phyloP scores from a whole-genome alignment of 2,888 invertebrate species.

The Eulithis prunata region DNA sequence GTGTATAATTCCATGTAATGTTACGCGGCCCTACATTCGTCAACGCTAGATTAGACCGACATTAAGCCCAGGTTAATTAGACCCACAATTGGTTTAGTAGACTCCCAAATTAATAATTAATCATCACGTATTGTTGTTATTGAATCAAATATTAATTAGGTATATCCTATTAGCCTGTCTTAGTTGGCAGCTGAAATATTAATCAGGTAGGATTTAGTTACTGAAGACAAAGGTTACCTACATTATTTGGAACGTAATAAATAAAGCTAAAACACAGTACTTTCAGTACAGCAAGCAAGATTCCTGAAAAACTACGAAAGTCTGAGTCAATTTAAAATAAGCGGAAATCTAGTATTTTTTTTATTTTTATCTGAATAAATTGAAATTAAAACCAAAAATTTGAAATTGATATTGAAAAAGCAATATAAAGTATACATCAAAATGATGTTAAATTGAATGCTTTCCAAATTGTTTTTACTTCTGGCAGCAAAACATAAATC shows the following conservation, averaged over 20 bases:
- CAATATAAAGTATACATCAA: background rate
- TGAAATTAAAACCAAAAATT: too few species aligned
- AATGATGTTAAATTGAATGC: background rate
- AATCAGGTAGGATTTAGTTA: constrained; percentile 1
- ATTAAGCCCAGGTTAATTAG: constrained; percentile 15
- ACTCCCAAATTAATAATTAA: constrained; percentile 25
- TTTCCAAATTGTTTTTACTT: constrained; percentile 5
- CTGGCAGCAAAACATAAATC: constrained; percentile 20
- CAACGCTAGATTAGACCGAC: constrained; percentile 8
- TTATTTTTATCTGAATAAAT: too few species aligned
- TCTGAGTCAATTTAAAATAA: too few species aligned
- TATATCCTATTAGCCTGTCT: constrained; percentile 22
- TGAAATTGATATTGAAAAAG: too few species aligned
- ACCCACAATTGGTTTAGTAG: constrained; percentile 21
- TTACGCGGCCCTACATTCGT: background rate
- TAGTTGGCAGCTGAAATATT: constrained; percentile 19
- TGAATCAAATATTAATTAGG: constrained; percentile 32
- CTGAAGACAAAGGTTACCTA: too few species aligned
- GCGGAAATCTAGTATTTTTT: too few species aligned
- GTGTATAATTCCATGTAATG: too few species aligned
- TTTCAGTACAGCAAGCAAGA: too few species aligned
- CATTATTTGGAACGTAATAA: too few species aligned
- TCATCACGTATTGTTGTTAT: constrained; percentile 27
- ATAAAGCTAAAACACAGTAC: too few species aligned
- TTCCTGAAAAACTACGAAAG: too few species aligned